Conservation (phyloP, 2,797 vertebrate genomes). For the Liasis olivaceus region DNA sequence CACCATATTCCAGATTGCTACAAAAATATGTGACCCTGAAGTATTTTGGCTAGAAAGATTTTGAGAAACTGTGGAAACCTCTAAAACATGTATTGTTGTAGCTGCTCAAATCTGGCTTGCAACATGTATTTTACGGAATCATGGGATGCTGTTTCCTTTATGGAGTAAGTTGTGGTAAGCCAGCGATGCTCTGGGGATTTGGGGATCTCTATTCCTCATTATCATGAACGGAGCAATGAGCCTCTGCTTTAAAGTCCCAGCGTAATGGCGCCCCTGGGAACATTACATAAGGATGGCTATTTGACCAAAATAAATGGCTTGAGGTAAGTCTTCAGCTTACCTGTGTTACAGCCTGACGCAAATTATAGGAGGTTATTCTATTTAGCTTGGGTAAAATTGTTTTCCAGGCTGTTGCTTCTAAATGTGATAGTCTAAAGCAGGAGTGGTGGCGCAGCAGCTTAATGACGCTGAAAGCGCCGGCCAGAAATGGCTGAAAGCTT, state of each 20-base stretch:
- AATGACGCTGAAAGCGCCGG: too few relatives aligned
- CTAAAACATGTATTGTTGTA: background rate
- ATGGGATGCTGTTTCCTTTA: background rate
- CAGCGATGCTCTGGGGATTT: background rate
- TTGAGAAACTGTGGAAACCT: background rate
- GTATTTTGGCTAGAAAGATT: background rate
- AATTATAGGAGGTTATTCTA: background rate
- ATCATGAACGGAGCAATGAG: background rate
- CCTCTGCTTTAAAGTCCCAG: too few relatives aligned
- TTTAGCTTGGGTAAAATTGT: background rate
- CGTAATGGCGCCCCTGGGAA: background rate
- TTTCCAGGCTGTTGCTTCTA: background rate
- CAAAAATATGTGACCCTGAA: background rate
- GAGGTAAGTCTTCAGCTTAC: background rate
- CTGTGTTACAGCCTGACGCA: background rate
- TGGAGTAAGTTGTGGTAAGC: background rate
- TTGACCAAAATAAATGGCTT: background rate
- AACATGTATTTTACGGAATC: background rate
- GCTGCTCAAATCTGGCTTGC: background rate
- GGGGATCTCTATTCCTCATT: background rate
- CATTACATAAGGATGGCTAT: background rate
- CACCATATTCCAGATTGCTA: background rate
- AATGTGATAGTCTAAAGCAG: background rate
- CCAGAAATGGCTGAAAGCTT: too few relatives aligned
- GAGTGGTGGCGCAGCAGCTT: too few relatives aligned